Conservation (phyloP, 2,888 invertebrate genomes). For the Geotrupes spiniger region DNA sequence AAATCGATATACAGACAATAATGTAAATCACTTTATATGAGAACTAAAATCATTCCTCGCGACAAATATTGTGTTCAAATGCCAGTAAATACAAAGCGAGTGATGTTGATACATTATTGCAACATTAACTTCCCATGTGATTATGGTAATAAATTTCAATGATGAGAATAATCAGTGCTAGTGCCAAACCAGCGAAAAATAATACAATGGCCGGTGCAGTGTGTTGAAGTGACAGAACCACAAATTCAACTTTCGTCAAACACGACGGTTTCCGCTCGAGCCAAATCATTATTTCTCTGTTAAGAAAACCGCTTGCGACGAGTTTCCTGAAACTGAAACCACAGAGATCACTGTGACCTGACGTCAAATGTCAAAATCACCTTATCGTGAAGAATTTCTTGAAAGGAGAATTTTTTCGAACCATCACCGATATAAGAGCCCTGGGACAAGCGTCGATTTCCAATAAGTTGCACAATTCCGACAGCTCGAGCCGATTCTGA, state of each 20-base stretch:
- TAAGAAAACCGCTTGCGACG: constrained; percentile 9
- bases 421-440: constrained; percentile 10
- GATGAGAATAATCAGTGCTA: constrained; percentile 7
- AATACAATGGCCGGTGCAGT: constrained; percentile 9
- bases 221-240: constrained; percentile 7
- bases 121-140: too few relatives aligned
- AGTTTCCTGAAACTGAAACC: constrained; percentile 10
- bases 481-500: constrained; percentile 5
- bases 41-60: too few relatives aligned
- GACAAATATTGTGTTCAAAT: too few relatives aligned
- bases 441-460: constrained; percentile 10
- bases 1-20: too few relatives aligned
- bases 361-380: too few relatives aligned
- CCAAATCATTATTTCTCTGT: constrained; percentile 10
- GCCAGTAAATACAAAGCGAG: too few relatives aligned
- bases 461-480: constrained; percentile 12
- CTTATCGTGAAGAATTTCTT: constrained; percentile 13
- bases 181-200: constrained; percentile 6
- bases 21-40: too few relatives aligned
- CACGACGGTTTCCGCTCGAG: constrained; percentile 8
- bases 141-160: constrained; percentile 3
- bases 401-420: constrained; percentile 6
- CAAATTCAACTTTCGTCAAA: constrained; percentile 12
- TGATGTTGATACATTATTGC: too few relatives aligned
- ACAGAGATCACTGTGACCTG: too few relatives aligned